Conservation (phyloP, 2,888 invertebrate species). For the Thymelicus acteon region DNA sequence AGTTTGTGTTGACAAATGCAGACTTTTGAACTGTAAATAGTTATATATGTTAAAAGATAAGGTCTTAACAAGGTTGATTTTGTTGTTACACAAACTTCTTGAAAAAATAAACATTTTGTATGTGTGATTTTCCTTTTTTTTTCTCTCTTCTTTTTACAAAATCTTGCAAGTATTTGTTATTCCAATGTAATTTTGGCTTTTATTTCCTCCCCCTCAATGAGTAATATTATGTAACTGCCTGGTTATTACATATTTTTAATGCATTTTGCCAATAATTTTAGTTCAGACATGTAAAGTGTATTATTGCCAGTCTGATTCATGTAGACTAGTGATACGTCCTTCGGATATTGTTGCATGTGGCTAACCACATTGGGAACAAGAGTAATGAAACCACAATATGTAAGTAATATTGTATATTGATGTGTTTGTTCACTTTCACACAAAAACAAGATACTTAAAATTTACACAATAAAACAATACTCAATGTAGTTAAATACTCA, state of each 20-base stretch:
- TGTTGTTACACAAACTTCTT: slow-evolving; percentile 84
- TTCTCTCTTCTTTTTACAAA: slow-evolving; percentile 21
- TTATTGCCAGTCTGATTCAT: slow-evolving; percentile 11
- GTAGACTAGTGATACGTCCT: slow-evolving; percentile 13
- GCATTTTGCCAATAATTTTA: neutral
- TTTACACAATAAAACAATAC: slow-evolving; percentile 79
- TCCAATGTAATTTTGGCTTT: slow-evolving; percentile 20
- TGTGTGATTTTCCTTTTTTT: slow-evolving; percentile 68
- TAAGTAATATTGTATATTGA: slow-evolving; percentile 82
- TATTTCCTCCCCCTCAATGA: slow-evolving; percentile 47
- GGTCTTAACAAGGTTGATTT: slow-evolving; percentile 84
- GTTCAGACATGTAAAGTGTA: neutral
- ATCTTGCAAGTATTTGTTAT: neutral
- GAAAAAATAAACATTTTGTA: slow-evolving; percentile 84
- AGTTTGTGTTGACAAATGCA: slow-evolving; percentile 82
- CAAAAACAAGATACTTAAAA: slow-evolving; percentile 80
- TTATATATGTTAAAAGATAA: slow-evolving; percentile 82
- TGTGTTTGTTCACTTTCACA: slow-evolving; percentile 80
- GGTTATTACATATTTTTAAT: neutral
- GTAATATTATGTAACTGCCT: slow-evolving; percentile 19
- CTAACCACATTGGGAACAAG: slow-evolving; percentile 38
- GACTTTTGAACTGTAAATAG: slow-evolving; percentile 83
- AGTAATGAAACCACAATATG: slow-evolving; percentile 63
- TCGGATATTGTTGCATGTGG: slow-evolving; percentile 32
- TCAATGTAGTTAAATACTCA: slow-evolving; percentile 74